A percentile compares a stretch with the other conserved stretches of the same genome.
These are phyloP conservation scores for Tetramorium simillimum DNA, from an alignment of 1,140 invertebrate species.

Conservation along the genomic window DNA sequence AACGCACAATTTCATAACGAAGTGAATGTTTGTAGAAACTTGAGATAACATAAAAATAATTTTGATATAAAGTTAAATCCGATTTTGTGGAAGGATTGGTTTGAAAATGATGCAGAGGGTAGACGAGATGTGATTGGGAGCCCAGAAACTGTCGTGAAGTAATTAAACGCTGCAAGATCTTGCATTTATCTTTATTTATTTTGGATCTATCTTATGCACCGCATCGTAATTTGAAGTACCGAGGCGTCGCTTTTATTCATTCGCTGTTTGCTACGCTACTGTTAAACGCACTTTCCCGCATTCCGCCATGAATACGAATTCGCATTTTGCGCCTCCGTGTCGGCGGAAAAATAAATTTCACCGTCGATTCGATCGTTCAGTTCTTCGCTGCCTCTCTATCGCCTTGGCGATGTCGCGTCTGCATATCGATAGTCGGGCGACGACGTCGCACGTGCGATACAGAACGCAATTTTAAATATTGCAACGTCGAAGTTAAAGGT, in stretches of 20 bases:
- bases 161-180: not conserved
- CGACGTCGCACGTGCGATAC: constrained; percentile 13
- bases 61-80: not conserved
- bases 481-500: constrained; percentile 30
- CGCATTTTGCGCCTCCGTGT: constrained; percentile 12
- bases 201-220: not conserved
- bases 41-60: not conserved
- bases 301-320: constrained; percentile 52
- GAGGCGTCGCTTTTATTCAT: constrained; percentile 1
- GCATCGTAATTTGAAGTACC: not conserved
- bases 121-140: not conserved
- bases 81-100: not conserved
- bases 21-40: not conserved
- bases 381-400: constrained; percentile 2
- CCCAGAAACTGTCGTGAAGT: not conserved
- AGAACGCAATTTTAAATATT: constrained; percentile 62
- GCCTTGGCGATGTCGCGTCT: constrained; percentile 15
- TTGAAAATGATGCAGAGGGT: not conserved
- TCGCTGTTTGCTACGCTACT: constrained; percentile 15
- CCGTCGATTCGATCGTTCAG: constrained; percentile 13
- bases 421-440: constrained; percentile 47
- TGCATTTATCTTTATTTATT: not conserved
- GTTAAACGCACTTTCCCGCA: constrained; percentile 39
- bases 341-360: constrained; percentile 42
- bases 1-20: not conserved